These are phyloP conservation scores for Sinhomidia bicolor DNA, from an alignment of 2,888 invertebrate species.

Conservation along the genomic window DNA sequence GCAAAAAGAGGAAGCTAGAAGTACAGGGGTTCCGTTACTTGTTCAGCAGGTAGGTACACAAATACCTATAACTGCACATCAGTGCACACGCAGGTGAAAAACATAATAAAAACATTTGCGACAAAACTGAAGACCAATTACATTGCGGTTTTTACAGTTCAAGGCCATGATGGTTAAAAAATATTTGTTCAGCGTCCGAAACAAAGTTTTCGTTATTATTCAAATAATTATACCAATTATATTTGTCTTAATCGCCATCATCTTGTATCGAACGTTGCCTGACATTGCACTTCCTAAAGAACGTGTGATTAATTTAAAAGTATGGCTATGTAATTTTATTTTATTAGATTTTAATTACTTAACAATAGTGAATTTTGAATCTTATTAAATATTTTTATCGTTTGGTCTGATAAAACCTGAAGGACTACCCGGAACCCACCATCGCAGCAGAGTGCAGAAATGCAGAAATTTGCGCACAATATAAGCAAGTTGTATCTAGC, in stretches of 20 bases:
- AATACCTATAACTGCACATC: neutral
- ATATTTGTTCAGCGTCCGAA: conserved; percentile 85
- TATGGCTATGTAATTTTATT: too few species aligned
- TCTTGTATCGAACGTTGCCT: conserved; percentile 84
- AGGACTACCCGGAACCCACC: too few species aligned
- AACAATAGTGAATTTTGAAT: too few species aligned
- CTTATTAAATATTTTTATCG: too few species aligned
- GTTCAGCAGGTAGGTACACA: conserved; percentile 83
- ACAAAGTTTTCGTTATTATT: conserved; percentile 84
- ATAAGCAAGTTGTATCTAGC: too few species aligned
- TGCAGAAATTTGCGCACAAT: too few species aligned
- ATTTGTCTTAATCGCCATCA: conserved; percentile 85
- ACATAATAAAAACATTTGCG: neutral
- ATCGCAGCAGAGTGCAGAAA: too few species aligned
- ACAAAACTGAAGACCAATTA: too few species aligned
- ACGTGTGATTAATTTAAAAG: conserved; percentile 84
- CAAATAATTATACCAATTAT: conserved; percentile 87
- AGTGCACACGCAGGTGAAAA: too few species aligned
- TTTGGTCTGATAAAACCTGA: too few species aligned
- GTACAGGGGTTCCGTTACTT: conserved; percentile 82
- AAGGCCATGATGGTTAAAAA: conserved; percentile 87
- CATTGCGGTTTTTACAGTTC: conserved; percentile 81
- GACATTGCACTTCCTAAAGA: conserved; percentile 83
- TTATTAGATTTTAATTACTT: too few species aligned
- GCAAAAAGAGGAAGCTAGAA: conserved; percentile 80